These are phyloP conservation scores for Laticauda colubrina DNA, from an alignment of 2,113 vertebrate genomes.

Conservation along the genomic window DNA sequence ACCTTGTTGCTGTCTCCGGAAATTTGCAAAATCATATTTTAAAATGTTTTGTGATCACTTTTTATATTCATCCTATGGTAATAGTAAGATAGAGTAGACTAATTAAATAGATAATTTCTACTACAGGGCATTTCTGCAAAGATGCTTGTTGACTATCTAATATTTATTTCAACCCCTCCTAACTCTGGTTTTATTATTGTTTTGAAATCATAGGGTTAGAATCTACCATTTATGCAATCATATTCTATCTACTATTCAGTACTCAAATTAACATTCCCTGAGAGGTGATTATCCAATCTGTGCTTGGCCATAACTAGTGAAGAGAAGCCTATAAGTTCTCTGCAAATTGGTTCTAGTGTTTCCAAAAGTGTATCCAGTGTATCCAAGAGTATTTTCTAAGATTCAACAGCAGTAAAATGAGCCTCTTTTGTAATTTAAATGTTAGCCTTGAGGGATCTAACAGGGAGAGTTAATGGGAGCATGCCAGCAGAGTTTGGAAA, in stretches of 20 bases:
- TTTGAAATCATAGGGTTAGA: not conserved
- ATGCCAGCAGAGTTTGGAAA: not conserved
- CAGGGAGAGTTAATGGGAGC: not conserved
- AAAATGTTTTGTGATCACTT: not conserved
- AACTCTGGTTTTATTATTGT: not conserved
- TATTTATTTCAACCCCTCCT: not conserved
- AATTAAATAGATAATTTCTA: not conserved
- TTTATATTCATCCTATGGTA: not conserved
- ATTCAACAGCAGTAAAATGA: not conserved
- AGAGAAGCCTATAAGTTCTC: not conserved
- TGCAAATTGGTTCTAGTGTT: not conserved
- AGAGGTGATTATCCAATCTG: not conserved
- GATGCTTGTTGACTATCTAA: not conserved
- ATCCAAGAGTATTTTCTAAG: not conserved
- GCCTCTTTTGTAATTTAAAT: not conserved
- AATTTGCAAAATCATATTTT: not conserved
- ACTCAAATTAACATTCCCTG: not conserved
- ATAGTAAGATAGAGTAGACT: not conserved
- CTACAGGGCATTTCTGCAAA: not conserved
- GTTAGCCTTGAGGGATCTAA: not conserved
- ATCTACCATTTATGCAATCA: not conserved
- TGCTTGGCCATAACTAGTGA: not conserved
- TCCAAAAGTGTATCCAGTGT: not conserved
- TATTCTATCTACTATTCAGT: not conserved
- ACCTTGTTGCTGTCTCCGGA: not conserved